Conservation (phyloP, 2,113 vertebrate genomes). For the Sialia sialis region DNA sequence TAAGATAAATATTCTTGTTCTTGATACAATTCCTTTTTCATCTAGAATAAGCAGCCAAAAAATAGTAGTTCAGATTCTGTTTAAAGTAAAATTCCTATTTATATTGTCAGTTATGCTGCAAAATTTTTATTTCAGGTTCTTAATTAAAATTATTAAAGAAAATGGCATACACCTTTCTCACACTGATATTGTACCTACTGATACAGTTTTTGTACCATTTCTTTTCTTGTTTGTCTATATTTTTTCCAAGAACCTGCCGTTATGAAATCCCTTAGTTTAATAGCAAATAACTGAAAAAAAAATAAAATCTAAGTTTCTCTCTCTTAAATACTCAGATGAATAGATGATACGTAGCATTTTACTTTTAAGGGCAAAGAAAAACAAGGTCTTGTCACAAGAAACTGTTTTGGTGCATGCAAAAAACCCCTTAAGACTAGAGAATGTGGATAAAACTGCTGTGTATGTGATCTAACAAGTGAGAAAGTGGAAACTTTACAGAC, state of each 20-base stretch:
- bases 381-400: background rate
- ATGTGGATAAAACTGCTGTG: background rate
- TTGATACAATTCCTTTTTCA: background rate
- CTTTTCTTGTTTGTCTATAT: background rate
- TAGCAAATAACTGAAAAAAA: background rate
- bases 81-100: background rate
- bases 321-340: background rate
- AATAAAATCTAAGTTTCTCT: background rate
- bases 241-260: background rate
- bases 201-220: background rate
- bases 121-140: background rate
- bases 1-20: background rate
- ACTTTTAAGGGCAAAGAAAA: background rate
- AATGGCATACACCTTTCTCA: background rate
- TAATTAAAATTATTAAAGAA: background rate
- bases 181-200: background rate
- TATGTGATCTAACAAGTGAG: background rate
- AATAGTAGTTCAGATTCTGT: background rate
- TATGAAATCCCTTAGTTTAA: background rate
- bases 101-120: background rate
- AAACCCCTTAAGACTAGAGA: rapidly evolving
- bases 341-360: background rate
- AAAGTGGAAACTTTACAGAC: background rate
- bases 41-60: background rate
- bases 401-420: background rate